Conservation (phyloP, 2,113 vertebrate genomes). For the Dicaeum eximium region DNA sequence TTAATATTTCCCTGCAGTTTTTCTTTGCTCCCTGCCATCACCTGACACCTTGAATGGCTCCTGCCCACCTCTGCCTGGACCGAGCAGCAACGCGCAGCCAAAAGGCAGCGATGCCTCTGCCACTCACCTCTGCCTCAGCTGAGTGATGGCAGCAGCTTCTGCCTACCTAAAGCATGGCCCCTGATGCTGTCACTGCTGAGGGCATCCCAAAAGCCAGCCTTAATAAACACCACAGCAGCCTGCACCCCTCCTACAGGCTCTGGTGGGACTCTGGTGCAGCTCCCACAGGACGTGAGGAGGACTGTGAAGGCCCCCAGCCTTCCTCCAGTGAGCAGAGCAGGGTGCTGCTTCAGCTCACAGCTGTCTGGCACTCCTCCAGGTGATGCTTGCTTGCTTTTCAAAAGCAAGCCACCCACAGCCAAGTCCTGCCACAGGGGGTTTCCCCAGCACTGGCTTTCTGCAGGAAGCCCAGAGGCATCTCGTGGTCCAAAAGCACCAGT, state of each 20-base stretch:
- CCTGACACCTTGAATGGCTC: slow-evolving; percentile 34
- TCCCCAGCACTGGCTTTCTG: neutral
- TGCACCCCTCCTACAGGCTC: neutral
- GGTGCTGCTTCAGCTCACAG: neutral
- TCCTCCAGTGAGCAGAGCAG: neutral
- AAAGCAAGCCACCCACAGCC: neutral
- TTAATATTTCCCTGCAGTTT: slow-evolving; percentile 39
- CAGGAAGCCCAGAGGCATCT: neutral
- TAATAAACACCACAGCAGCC: neutral
- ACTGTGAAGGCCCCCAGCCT: neutral
- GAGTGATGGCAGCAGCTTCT: neutral
- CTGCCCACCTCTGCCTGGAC: neutral
- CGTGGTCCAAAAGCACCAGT: accelerated
- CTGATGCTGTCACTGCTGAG: neutral
- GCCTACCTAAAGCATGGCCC: neutral
- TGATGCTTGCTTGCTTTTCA: neutral
- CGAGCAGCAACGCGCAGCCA: accelerated
- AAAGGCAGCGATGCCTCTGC: neutral
- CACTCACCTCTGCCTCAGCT: neutral
- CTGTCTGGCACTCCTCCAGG: slow-evolving; percentile 21
- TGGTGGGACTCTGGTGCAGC: neutral
- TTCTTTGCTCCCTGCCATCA: slow-evolving; percentile 40
- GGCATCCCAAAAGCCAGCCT: neutral
- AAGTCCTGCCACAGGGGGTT: neutral
- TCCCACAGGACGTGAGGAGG: neutral